Evolutionary conservation across 64 coral and sea anemone species (phyloP), one percentile per base, ranked within the genome.

Genomic region (Porites lutea): DNA sequence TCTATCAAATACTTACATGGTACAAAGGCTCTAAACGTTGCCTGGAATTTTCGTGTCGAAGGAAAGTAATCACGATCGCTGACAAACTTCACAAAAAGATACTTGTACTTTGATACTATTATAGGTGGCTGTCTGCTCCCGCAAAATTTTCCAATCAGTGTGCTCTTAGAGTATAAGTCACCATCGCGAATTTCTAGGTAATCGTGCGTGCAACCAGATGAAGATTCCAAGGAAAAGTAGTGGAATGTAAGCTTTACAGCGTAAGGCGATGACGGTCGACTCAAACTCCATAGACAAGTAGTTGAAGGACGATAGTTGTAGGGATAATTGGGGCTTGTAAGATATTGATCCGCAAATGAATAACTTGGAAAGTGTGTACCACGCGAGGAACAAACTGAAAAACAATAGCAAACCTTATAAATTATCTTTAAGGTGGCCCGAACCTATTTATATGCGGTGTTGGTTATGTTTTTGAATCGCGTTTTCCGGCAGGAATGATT

Each of bases 161-260:
- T 79, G 27, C 77, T 79, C 19, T 43, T 78, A 13, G 45, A 70
- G 6, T 53, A 43, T 3, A 0, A 22, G 1, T 43, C 52, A 5
- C 89, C 89, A 44, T 91, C 89, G 16, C 78, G 23, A 58, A 91
- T 47, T 62, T 71, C 76, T 13, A 91, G 6, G 15, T 82, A 91
- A 48, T 91, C 89, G 27, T 62, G 43, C 43, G 12, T 1, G 55
- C 78, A 82, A 15, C 52, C 59, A 6, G 65, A 15, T 3, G 49
- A 82, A 2, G 52, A 7, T 22, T 82, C 61, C 48, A 82, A 52
- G 16, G 14, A 11, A 54, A 91, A 72, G 53, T 19, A 59, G 8
- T 1, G 21, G 75, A 90, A 90, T 5, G 75, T 71, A 3, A 90
- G 10, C 60, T 65, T 67, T 11, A 90, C 58, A 10, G 52, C 46